These are phyloP conservation scores for Brenthis ino DNA, from an alignment of 2,888 invertebrate genomes.

Conservation along the genomic window DNA sequence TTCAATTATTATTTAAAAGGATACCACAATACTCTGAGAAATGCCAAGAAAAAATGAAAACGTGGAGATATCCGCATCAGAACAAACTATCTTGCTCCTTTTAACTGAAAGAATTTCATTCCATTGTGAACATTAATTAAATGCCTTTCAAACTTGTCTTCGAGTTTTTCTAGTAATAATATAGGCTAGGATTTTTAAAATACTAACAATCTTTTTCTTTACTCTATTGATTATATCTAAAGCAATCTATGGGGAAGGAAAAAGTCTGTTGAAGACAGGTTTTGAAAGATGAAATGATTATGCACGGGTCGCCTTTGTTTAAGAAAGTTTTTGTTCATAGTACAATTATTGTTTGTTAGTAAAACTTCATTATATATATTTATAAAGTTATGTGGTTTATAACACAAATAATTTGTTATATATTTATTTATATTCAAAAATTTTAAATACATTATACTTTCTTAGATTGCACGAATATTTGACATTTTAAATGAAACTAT, in stretches of 20 bases:
- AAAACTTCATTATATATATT: too few species aligned
- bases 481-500: too few species aligned
- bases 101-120: conserved; percentile 55
- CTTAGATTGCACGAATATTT: too few species aligned
- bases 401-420: too few species aligned
- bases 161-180: conserved; percentile 12
- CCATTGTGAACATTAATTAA: conserved; percentile 58
- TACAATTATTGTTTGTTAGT: too few species aligned
- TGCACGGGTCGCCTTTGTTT: neutral
- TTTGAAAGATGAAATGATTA: conserved; percentile 6
- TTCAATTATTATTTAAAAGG: conserved; percentile 50
- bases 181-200: conserved; percentile 9
- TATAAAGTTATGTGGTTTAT: too few species aligned
- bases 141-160: conserved; percentile 50
- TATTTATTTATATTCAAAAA: too few species aligned
- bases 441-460: too few species aligned
- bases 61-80: conserved; percentile 43
- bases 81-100: conserved; percentile 53
- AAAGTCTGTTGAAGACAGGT: neutral
- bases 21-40: conserved; percentile 38
- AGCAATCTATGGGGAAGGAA: conserved; percentile 8
- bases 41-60: conserved; percentile 37
- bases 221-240: conserved; percentile 7
- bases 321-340: neutral
- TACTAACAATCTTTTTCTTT: conserved; percentile 5